Evolutionary conservation across 92 coral and sea anemone species (phyloP).

Genomic region (Muricea muricata): DNA sequence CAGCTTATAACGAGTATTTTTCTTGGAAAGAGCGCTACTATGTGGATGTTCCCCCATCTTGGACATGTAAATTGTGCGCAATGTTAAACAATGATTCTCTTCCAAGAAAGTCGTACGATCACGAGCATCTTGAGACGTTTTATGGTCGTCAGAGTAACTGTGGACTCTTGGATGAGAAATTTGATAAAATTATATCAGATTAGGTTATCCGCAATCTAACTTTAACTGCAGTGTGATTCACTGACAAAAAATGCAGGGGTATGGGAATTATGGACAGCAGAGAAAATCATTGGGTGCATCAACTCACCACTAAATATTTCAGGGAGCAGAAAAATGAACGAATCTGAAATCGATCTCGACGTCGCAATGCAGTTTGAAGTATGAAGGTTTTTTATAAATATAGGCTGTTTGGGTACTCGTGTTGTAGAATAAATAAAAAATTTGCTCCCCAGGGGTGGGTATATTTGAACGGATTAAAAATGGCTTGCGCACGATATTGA

Average conservation of each 20-base stretch:
- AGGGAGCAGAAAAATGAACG: no score
- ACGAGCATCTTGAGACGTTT: slow-evolving; percentile 39
- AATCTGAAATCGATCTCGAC: no score
- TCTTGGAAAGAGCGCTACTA: slow-evolving; percentile 74
- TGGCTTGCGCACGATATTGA: no score
- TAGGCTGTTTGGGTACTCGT: no score
- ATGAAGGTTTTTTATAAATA: no score
- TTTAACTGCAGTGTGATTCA: neutral
- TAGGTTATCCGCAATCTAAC: neutral
- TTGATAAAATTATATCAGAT: neutral
- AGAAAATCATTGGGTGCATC: no score
- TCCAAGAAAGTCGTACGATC: slow-evolving; percentile 27
- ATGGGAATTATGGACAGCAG: no score
- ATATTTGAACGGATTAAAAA: no score
- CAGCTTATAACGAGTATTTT: slow-evolving; percentile 87
- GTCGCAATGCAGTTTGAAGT: no score
- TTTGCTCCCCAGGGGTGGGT: no score
- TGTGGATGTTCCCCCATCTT: slow-evolving; percentile 62
- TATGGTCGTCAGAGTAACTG: slow-evolving; percentile 62
- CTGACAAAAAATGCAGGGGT: neutral
- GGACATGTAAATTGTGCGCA: slow-evolving; percentile 89
- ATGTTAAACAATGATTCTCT: slow-evolving; percentile 58
- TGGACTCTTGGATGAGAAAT: slow-evolving; percentile 40
- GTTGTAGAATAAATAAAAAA: no score
- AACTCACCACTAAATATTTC: no score